A percentile compares a stretch with the other conserved stretches of the same genome.
phyloP scores from a whole-genome alignment of 2,113 vertebrate species.

The Hemiscyllium ocellatum region DNA sequence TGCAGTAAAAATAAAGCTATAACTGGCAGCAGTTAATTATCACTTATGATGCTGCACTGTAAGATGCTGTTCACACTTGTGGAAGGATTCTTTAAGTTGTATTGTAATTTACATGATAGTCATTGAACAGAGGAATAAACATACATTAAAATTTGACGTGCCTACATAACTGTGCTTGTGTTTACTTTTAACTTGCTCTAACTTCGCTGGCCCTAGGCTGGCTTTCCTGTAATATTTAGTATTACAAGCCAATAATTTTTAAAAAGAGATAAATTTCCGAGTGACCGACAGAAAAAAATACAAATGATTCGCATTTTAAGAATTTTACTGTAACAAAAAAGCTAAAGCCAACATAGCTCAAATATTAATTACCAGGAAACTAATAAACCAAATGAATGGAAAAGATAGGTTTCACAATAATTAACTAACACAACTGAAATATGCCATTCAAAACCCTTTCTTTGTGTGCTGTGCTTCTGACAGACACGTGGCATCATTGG shows the following conservation, averaged over 20 bases:
- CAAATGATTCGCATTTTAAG: not conserved
- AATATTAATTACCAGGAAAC: not conserved
- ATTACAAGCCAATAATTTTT: not conserved
- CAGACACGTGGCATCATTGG: not conserved
- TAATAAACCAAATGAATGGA: not conserved
- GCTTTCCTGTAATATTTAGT: too few species aligned
- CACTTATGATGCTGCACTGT: not conserved
- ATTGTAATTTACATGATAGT: not conserved
- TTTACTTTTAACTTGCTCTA: not conserved
- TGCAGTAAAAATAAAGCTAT: slow-evolving; percentile 23
- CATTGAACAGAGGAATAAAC: not conserved
- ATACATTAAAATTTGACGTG: not conserved
- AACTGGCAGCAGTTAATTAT: slow-evolving; percentile 34
- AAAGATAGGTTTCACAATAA: not conserved
- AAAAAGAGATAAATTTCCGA: not conserved
- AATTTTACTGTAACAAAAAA: not conserved
- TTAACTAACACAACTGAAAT: not conserved
- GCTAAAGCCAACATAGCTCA: not conserved
- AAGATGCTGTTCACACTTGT: slow-evolving; percentile 23
- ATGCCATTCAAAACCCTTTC: not conserved
- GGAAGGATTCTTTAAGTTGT: not conserved
- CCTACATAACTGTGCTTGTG: not conserved
- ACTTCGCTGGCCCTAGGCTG: not conserved
- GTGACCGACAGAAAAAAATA: not conserved
- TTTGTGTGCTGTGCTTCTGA: not conserved